Conservation (phyloP, 1,140 invertebrate species). For the Episyrphus balteatus region DNA sequence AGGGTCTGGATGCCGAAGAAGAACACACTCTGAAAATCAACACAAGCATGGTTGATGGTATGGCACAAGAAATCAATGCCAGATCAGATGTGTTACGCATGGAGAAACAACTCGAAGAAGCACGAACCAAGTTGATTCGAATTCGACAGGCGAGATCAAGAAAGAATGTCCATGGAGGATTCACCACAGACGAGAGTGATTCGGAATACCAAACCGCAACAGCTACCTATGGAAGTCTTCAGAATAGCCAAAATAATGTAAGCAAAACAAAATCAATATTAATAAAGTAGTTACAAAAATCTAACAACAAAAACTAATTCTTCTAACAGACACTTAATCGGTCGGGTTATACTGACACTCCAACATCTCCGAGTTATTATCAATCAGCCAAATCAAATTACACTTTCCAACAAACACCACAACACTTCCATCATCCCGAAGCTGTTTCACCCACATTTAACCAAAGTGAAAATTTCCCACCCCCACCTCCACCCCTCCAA, state of each 20-base stretch:
- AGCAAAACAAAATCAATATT: slow-evolving; percentile 8
- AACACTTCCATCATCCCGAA: slow-evolving; percentile 31
- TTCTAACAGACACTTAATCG: slow-evolving; percentile 24
- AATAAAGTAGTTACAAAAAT: not conserved
- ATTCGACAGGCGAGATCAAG: slow-evolving; percentile 78
- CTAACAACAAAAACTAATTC: slow-evolving; percentile 12
- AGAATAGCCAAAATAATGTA: slow-evolving; percentile 35
- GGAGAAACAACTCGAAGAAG: slow-evolving; percentile 87
- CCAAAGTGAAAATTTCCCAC: slow-evolving; percentile 8
- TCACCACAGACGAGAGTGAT: slow-evolving; percentile 47
- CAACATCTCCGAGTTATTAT: slow-evolving; percentile 27
- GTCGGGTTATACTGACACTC: slow-evolving; percentile 25
- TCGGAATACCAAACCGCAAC: slow-evolving; percentile 28
- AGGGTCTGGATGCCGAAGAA: slow-evolving; percentile 85
- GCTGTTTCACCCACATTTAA: slow-evolving; percentile 22
- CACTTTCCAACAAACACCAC: slow-evolving; percentile 23
- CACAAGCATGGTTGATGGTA: slow-evolving; percentile 82
- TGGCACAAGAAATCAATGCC: slow-evolving; percentile 86
- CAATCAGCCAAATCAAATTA: slow-evolving; percentile 27
- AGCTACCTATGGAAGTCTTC: slow-evolving; percentile 17
- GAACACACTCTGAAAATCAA: slow-evolving; percentile 83
- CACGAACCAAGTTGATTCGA: slow-evolving; percentile 73
- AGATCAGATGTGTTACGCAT: slow-evolving; percentile 80
- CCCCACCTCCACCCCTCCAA: slow-evolving; percentile 20
- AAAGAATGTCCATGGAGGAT: slow-evolving; percentile 44